A percentile compares a stretch with the other conserved stretches of the same genome.
These are phyloP conservation scores for Megaceryle maxima DNA, from an alignment of 2,113 vertebrate genomes.

Conservation along the genomic window DNA sequence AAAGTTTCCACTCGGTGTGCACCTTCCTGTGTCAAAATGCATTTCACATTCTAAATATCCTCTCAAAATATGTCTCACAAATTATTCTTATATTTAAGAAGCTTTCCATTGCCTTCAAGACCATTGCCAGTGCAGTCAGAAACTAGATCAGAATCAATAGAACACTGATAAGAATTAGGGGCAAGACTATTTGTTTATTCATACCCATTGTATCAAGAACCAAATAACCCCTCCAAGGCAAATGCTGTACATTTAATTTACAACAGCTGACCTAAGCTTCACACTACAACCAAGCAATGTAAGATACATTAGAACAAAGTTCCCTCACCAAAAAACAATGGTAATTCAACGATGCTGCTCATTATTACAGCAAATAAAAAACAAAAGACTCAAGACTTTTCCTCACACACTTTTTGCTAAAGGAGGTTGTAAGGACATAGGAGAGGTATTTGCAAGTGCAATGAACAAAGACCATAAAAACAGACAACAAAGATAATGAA, in stretches of 20 bases:
- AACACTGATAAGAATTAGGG: not conserved
- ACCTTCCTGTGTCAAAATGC: not conserved
- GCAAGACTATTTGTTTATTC: not conserved
- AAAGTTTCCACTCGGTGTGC: not conserved
- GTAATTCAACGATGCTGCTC: not conserved
- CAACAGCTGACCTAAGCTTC: not conserved
- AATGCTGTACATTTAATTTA: not conserved
- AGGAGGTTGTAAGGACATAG: not conserved
- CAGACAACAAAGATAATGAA: not conserved
- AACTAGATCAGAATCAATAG: not conserved
- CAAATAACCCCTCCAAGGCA: not conserved
- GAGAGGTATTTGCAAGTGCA: not conserved
- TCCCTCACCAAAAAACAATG: not conserved
- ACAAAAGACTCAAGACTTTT: not conserved
- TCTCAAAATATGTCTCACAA: not conserved
- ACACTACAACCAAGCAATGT: not conserved
- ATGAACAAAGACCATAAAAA: not conserved
- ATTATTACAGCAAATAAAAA: not conserved
- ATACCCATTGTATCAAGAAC: not conserved
- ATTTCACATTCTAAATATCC: not conserved
- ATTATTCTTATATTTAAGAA: not conserved
- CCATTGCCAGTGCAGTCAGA: not conserved
- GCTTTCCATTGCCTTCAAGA: not conserved
- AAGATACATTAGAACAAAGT: not conserved
- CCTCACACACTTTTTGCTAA: not conserved